Evolutionary conservation across 2,797 vertebrate genomes (phyloP), one percentile per base, ranked within the genome.

Genomic region (Chromobotia macracanthus): DNA sequence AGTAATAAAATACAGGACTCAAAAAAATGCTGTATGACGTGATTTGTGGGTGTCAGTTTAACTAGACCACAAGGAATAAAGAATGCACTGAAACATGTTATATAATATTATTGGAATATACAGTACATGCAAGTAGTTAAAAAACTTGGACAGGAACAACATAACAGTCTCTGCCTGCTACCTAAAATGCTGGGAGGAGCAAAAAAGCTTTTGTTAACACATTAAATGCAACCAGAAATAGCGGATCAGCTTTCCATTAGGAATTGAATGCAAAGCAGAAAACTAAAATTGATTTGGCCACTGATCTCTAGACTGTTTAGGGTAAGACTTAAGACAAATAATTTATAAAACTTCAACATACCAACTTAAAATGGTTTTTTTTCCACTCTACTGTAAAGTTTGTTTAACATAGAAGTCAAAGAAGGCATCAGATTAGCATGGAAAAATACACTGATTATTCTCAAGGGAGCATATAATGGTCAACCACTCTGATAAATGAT

Each of bases 41-140:
- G 55, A 60, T 23, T 77, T 77, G 15, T 38, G 64, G 60, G 50
- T 67, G 55, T 35, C 41, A 60, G 65, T 70, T 50, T 38, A 63
- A 25, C 66, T 44, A 56, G 19, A 56, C 65, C 8, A n/a, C 13
- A 31, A 50, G 23, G 12, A 19, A 41, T 25, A 69, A 21, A 70
- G 41, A 70, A 77, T 61, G 44, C 21, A 35, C 5, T 38, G 44
- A 8, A 46, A 56, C 25, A 53, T 50, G 51, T 56, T 50, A 67
- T 55, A 35, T n/a, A 58, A 65, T 58, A 56, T 23, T 18, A 55
- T 55, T 5, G 5, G 51, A 55, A 55, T 55, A 55, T 41, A 41
- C 38, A 41, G 7, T 41, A 41, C 38, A 41, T 41, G 38, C 9
- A 10, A 8, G 7, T 41, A 41, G 38, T 41, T 41, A 41, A 41